phyloP scores from a whole-genome alignment of 2,888 invertebrate species.

The Leptinotarsa haldemani region DNA sequence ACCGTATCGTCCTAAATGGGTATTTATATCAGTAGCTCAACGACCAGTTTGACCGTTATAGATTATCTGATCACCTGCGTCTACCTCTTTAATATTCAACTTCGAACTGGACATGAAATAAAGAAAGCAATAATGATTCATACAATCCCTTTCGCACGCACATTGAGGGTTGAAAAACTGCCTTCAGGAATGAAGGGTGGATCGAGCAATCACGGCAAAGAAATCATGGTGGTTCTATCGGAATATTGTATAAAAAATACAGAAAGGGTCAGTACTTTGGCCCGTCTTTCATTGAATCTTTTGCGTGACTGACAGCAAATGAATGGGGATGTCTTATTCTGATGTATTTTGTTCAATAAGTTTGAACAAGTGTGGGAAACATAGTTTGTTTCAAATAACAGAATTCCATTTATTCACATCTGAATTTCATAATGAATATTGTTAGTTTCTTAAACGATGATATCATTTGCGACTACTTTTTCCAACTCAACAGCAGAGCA shows the following conservation, averaged over 20 bases:
- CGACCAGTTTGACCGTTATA: constrained; percentile 46
- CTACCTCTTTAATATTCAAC: constrained; percentile 44
- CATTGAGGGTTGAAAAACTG: constrained; percentile 43
- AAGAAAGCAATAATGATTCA: constrained; percentile 43
- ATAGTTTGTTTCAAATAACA: not conserved
- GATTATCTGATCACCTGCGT: constrained; percentile 49
- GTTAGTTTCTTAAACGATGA: no score
- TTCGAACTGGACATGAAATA: constrained; percentile 43
- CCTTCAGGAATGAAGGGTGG: constrained; percentile 36
- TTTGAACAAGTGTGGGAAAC: constrained; percentile 5
- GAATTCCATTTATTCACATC: no score
- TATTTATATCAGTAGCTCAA: constrained; percentile 24
- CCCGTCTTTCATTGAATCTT: not conserved
- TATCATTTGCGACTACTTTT: no score
- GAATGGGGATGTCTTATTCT: not conserved
- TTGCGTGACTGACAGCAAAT: not conserved
- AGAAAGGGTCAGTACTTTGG: constrained; percentile 14
- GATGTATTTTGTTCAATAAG: not conserved
- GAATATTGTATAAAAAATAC: constrained; percentile 6
- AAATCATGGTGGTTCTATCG: constrained; percentile 21
- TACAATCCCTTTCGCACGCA: constrained; percentile 43
- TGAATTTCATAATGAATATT: no score
- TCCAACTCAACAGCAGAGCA: no score
- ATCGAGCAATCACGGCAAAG: constrained; percentile 23
- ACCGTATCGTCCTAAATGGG: constrained; percentile 18